Percentiles rank a stretch among this genome's conserved stretches.
Conservation (phyloP, 2,113 vertebrate genomes). For the Proteles cristata region DNA sequence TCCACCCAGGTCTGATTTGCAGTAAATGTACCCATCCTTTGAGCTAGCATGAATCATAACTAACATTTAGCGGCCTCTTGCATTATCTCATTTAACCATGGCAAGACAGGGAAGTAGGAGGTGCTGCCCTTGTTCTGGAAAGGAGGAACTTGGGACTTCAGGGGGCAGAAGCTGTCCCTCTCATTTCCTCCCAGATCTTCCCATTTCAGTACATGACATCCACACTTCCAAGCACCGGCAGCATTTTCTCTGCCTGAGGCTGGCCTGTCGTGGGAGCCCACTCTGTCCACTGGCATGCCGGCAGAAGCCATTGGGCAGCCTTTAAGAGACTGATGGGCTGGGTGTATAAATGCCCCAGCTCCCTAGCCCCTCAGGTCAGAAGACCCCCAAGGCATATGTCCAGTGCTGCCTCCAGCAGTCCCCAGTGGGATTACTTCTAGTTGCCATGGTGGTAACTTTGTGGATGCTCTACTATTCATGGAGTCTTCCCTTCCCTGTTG, state of each 20-base stretch:
- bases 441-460: neutral
- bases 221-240: neutral
- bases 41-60: neutral
- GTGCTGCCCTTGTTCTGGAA: neutral
- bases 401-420: neutral
- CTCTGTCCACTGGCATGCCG: fast-evolving
- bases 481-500: neutral
- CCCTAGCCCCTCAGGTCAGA: neutral
- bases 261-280: neutral
- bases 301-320: neutral
- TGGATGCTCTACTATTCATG: fast-evolving
- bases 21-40: neutral
- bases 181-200: neutral
- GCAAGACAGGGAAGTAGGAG: too few relatives aligned
- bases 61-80: neutral
- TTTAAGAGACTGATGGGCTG: fast-evolving
- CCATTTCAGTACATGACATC: fast-evolving
- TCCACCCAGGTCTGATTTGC: neutral
- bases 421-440: neutral
- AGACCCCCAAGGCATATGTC: neutral
- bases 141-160: neutral
- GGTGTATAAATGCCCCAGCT: too few relatives aligned
- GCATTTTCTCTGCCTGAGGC: neutral
- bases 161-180: neutral
- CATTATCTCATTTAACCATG: neutral